Conservation (phyloP, 2,797 vertebrate species). For the Hipposideros larvatus region DNA sequence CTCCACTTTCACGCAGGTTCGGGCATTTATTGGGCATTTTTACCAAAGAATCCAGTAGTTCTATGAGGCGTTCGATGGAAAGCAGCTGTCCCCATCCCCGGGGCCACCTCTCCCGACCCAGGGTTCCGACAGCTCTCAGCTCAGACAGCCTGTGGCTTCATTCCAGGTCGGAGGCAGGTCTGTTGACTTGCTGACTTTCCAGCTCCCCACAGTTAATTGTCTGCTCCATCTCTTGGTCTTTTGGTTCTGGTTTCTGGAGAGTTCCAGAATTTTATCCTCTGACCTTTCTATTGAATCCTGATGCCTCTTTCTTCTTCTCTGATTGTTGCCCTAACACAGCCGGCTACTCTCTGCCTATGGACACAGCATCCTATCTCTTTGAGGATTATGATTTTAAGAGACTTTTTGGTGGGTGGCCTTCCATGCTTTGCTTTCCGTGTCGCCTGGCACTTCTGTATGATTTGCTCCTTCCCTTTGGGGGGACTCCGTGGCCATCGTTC, state of each 20-base stretch:
- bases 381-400: background rate
- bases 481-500: background rate
- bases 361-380: too few relatives aligned
- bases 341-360: background rate
- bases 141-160: too few relatives aligned
- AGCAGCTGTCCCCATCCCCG: background rate
- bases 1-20: accelerated
- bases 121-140: too few relatives aligned
- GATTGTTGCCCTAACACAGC: background rate
- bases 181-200: background rate
- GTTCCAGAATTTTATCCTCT: background rate
- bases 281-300: background rate
- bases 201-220: background rate
- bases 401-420: accelerated
- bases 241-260: background rate
- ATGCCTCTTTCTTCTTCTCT: background rate
- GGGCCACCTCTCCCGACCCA: too few relatives aligned
- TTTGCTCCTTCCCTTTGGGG: background rate
- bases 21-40: background rate
- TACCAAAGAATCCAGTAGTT: background rate
- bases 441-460: too few relatives aligned
- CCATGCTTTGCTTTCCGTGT: background rate
- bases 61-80: accelerated
- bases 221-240: background rate
- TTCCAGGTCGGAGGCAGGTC: background rate